phyloP scores from a whole-genome alignment of 2,888 invertebrate genomes.

The Hypomecis atomaria region DNA sequence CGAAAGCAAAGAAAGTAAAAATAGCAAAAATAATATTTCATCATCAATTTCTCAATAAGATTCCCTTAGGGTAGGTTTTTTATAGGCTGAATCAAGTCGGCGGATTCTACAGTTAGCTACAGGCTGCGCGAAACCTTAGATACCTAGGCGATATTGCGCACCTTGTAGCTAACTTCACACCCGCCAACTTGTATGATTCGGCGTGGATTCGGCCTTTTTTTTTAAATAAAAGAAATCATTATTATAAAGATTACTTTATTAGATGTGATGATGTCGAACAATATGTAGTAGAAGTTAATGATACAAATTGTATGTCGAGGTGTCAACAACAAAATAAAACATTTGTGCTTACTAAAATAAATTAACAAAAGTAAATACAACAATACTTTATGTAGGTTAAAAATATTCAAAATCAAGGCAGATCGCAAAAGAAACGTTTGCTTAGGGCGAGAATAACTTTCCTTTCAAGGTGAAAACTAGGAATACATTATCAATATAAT shows the following conservation, averaged over 20 bases:
- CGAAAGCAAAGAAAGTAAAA: too few species aligned
- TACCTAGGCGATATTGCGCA: too few species aligned
- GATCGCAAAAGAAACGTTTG: constrained; percentile 64
- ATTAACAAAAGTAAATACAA: constrained; percentile 83
- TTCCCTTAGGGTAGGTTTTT: too few species aligned
- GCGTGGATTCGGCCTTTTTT: background rate
- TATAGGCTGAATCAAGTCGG: too few species aligned
- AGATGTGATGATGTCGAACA: constrained; percentile 81
- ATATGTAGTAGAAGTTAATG: constrained; percentile 71
- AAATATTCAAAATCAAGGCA: constrained; percentile 60
- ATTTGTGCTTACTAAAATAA: constrained; percentile 82
- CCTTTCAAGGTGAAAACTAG: background rate
- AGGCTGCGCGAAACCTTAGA: too few species aligned
- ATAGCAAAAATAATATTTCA: too few species aligned
- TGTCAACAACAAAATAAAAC: constrained; percentile 82
- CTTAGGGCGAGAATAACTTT: constrained; percentile 74
- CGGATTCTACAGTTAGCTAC: too few species aligned
- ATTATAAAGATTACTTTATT: constrained; percentile 82
- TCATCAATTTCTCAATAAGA: too few species aligned
- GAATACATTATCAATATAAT: too few species aligned
- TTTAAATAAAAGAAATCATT: constrained; percentile 58
- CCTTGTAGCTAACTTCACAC: too few species aligned
- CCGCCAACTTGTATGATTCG: too few species aligned
- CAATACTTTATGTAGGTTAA: constrained; percentile 54
- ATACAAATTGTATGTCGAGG: constrained; percentile 74